These are phyloP conservation scores for Lamprotornis superbus DNA, from an alignment of 2,113 vertebrate genomes.

Conservation along the genomic window DNA sequence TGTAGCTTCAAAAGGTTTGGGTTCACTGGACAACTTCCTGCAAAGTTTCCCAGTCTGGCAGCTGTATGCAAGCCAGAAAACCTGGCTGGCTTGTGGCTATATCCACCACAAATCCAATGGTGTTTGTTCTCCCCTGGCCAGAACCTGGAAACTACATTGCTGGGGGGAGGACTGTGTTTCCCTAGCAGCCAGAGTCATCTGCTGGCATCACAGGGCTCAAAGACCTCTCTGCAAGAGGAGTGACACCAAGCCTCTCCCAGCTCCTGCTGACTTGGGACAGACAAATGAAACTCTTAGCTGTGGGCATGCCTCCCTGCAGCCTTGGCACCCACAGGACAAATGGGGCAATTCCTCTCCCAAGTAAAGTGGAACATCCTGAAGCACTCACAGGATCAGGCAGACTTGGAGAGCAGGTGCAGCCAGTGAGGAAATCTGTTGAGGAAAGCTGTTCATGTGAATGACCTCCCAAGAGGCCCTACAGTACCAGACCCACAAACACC, in stretches of 20 bases:
- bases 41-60: background rate
- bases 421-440: background rate
- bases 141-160: background rate
- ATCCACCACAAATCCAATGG: background rate
- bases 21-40: background rate
- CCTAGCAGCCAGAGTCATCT: background rate
- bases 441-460: background rate
- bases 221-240: background rate
- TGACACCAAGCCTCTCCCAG: background rate
- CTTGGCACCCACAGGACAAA: background rate
- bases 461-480: background rate
- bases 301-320: background rate
- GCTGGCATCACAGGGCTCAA: background rate
- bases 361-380: background rate
- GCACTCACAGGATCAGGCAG: fast-evolving
- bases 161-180: background rate
- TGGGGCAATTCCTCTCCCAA: background rate
- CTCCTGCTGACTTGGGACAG: background rate
- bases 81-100: background rate
- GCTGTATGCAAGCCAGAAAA: background rate
- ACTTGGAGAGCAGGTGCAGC: background rate
- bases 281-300: background rate
- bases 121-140: background rate
- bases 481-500: background rate
- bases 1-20: background rate